Percentiles rank a stretch among this genome's conserved stretches.
Evolutionary conservation across 37 sponge, comb jelly and placozoan species (phyloP).

Genomic region (Theonella swinhoei): DNA sequence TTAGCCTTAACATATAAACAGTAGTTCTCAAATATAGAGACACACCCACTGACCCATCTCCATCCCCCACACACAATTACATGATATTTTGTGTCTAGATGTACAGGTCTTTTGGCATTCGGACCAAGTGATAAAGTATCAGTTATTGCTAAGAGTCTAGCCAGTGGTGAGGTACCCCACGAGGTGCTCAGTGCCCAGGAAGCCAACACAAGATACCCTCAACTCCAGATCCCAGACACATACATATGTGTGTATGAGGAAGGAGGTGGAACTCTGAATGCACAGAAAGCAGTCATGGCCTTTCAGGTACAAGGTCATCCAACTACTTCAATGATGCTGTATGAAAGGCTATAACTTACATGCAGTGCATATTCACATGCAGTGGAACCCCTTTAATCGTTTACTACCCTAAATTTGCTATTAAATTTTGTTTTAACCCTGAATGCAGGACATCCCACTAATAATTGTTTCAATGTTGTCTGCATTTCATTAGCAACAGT

Average conservation of each 20-base stretch:
- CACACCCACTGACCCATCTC: not conserved
- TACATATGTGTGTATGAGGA: conserved; percentile 66
- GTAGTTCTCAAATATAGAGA: not conserved
- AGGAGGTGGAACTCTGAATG: conserved; percentile 65
- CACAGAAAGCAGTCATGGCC: conserved; percentile 53
- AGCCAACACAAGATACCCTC: conserved; percentile 46
- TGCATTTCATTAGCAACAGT: conserved; percentile 78
- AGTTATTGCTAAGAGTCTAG: not conserved
- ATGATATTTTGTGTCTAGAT: conserved; percentile 16
- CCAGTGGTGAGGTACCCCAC: conserved; percentile 20
- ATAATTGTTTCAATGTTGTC: too few species aligned
- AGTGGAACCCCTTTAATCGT: too few species aligned
- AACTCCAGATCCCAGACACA: conserved; percentile 61
- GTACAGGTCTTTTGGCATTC: conserved; percentile 62
- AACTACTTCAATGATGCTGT: too few species aligned
- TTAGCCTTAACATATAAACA: too few species aligned
- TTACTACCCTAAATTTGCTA: too few species aligned
- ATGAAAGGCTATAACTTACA: too few species aligned
- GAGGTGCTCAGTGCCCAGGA: conserved; percentile 40
- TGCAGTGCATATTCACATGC: too few species aligned
- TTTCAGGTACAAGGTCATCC: too few species aligned
- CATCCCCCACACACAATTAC: not conserved
- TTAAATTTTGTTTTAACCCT: too few species aligned
- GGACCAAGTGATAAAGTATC: conserved; percentile 21
- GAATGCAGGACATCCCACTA: too few species aligned